Conservation (phyloP, 2,797 vertebrate species). For the Sardinella longiceps region DNA sequence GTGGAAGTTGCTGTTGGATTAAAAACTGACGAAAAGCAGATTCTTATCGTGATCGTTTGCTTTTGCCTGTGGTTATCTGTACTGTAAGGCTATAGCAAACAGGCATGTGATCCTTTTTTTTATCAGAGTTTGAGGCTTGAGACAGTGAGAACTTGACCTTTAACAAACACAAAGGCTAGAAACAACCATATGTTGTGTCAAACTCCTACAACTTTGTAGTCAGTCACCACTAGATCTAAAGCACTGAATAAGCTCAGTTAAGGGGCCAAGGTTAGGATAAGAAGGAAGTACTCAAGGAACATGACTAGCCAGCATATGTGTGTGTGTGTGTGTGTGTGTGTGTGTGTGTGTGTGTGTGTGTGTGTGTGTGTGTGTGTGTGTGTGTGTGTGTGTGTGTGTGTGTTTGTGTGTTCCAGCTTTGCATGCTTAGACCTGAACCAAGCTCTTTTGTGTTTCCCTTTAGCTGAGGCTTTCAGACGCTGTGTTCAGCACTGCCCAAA, state of each 20-base stretch:
- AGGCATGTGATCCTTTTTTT: conserved; percentile 10
- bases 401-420: conserved; percentile 3
- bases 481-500: neutral
- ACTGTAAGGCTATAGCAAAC: neutral
- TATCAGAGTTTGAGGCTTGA: neutral
- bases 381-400: neutral
- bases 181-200: neutral
- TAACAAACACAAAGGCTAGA: neutral
- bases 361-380: neutral
- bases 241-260: conserved; percentile 9
- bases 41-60: neutral
- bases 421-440: conserved; percentile 20
- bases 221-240: neutral
- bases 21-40: neutral
- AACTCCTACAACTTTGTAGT: neutral
- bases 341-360: neutral
- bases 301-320: neutral
- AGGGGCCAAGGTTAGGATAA: neutral
- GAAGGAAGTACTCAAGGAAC: neutral
- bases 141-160: conserved; percentile 9
- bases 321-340: neutral
- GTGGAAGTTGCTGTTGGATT: neutral
- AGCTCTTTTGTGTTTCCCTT: conserved; percentile 20
- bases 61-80: neutral
- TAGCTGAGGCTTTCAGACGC: conserved; percentile 6